Conservation (phyloP, 2,113 vertebrate genomes). For the Pycnonotus jocosus region DNA sequence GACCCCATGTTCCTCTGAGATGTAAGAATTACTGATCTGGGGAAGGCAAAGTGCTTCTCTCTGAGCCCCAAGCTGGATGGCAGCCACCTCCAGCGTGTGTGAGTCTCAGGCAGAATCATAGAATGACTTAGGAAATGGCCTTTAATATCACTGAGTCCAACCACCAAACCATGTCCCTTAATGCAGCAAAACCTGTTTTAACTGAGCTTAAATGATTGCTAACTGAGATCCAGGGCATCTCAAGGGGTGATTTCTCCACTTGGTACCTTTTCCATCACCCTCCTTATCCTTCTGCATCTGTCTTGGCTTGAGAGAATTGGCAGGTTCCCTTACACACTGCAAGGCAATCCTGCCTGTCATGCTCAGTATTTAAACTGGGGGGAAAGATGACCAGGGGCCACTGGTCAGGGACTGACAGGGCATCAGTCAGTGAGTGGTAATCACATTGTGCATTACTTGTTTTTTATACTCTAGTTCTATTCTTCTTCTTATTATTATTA, state of each 20-base stretch:
- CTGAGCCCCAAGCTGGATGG: not conserved
- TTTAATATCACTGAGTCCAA: not conserved
- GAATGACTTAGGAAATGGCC: not conserved
- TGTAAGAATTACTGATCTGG: not conserved
- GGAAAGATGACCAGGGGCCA: not conserved
- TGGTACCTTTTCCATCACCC: not conserved
- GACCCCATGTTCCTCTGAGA: no score
- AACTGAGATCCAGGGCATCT: not conserved
- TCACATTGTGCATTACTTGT: not conserved
- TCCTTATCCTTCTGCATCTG: not conserved
- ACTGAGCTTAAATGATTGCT: rapidly evolving
- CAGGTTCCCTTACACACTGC: rapidly evolving
- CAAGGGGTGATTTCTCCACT: not conserved
- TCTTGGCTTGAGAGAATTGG: not conserved
- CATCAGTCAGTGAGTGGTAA: not conserved
- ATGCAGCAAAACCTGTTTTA: not conserved
- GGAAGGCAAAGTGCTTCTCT: not conserved
- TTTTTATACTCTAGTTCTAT: not conserved
- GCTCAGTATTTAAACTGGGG: not conserved
- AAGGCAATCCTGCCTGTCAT: no score
- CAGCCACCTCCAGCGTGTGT: not conserved
- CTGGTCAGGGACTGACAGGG: no score
- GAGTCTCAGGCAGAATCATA: not conserved
- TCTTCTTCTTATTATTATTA: not conserved
- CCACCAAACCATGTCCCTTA: not conserved